Conservation (phyloP, 2,888 invertebrate genomes). For the Dexiosoma caninum region DNA sequence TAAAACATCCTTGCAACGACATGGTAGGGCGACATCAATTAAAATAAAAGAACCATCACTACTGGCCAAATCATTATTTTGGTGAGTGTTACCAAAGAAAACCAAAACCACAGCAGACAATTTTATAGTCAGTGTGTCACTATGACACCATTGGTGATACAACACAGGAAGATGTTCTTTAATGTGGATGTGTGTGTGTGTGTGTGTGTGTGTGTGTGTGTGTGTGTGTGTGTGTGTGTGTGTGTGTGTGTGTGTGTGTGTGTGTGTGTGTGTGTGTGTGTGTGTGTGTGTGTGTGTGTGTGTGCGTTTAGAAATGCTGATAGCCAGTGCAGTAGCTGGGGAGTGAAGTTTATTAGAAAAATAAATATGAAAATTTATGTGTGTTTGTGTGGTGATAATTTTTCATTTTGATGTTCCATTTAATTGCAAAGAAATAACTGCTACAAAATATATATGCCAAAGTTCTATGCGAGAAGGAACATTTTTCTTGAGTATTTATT, state of each 20-base stretch:
- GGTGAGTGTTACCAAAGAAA: conserved; percentile 19
- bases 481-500: no score
- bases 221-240: no score
- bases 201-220: no score
- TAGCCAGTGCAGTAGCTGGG: no score
- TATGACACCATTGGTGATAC: conserved; percentile 13
- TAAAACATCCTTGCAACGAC: neutral
- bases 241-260: no score
- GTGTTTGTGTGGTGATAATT: no score
- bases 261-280: no score
- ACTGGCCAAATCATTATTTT: conserved; percentile 35
- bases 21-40: no score
- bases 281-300: no score
- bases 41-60: neutral
- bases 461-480: no score
- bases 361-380: neutral
- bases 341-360: no score
- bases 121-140: conserved; percentile 14
- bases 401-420: neutral
- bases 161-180: neutral
- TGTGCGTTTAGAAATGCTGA: no score
- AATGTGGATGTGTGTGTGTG: neutral
- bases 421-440: neutral
- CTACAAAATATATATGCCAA: neutral
- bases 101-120: conserved; percentile 34